Evolutionary conservation across 2,797 vertebrate genomes (phyloP).

Genomic region (Austrolebias charrua): DNA sequence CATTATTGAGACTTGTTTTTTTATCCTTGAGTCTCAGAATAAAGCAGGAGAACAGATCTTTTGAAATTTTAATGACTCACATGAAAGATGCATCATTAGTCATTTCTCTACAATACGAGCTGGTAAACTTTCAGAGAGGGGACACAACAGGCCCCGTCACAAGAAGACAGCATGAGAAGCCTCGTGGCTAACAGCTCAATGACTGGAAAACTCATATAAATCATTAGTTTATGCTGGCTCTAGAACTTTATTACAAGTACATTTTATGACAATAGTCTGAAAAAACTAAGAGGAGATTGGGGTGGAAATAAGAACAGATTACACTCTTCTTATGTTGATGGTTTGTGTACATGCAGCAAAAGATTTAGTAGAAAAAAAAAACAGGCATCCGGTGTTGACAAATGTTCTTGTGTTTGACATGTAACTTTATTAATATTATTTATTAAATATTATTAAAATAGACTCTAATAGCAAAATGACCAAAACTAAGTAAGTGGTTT

Average conservation of each 20-base stretch:
- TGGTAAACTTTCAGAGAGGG: constrained; percentile 76
- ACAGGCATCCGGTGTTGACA: no score
- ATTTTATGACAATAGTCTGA: neutral
- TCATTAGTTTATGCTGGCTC: neutral
- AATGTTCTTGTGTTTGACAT: no score
- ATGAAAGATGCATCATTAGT: constrained; percentile 81
- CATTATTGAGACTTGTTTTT: constrained; percentile 83
- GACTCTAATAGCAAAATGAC: no score
- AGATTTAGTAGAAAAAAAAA: no score
- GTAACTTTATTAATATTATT: no score
- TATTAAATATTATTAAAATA: no score
- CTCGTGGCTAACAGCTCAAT: neutral
- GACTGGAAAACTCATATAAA: neutral
- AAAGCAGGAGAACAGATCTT: constrained; percentile 77
- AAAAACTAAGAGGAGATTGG: neutral
- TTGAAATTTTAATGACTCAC: constrained; percentile 77
- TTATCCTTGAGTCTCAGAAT: constrained; percentile 78
- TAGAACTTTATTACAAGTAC: neutral
- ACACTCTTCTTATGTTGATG: neutral
- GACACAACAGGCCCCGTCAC: constrained; percentile 64
- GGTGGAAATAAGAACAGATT: neutral
- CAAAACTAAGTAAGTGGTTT: no score
- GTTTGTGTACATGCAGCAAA: neutral
- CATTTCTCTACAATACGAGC: constrained; percentile 69
- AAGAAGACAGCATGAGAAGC: constrained; percentile 35